Base-by-base conservation (phyloP, 2,888 invertebrate species). In the Nasonovia ribisnigri region DNA sequence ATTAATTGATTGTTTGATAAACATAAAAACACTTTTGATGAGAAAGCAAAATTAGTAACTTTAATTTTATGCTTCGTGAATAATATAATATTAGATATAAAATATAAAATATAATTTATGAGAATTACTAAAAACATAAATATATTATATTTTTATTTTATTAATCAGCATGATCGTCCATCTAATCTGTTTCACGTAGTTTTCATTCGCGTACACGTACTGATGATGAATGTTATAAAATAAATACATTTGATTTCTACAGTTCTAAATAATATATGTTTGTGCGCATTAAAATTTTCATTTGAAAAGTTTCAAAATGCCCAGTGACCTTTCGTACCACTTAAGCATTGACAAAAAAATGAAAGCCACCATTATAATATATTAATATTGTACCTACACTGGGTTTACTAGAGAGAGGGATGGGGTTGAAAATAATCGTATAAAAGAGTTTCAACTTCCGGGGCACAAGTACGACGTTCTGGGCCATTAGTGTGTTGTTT, bases 261-360 rank as follows among this genome's bases (percentile, higher is more conserved):
- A 36, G 36, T 36, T 36, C 20, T 77, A 77, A 77, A 77, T 77
- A 77, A 36, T 77, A 77, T 77, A 43, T 54, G 29, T 11, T 8
- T 24, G 42, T 42, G 29, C n/a, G 11, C n/a, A 43, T 92, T 67
- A 43, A 42, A 67, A 51, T 77, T 67, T 92, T 77, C 43, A 43
- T 88, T 88, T 16, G n/a, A 43, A 88, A 67, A 92, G 67, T 92
- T 77, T 77, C 54, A n/a, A 92, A 92, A 92, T 88, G 8, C n/a
- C 92, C 87, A 51, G 42, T 92, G 67, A 92, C 92, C 92, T 92
- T 92, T 92, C n/a, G 88, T 88, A 88, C 88, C n/a, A 92, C 92
- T 92, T 51, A 51, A 11, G 26, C 29, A 77, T 92, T 67, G 48
- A 92, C 60, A 43, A 67, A 48, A 67, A 29, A 86, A 48, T 16